Evolutionary conservation across 2,113 vertebrate genomes (phyloP).

Genomic region (Neodon shergylaensis): DNA sequence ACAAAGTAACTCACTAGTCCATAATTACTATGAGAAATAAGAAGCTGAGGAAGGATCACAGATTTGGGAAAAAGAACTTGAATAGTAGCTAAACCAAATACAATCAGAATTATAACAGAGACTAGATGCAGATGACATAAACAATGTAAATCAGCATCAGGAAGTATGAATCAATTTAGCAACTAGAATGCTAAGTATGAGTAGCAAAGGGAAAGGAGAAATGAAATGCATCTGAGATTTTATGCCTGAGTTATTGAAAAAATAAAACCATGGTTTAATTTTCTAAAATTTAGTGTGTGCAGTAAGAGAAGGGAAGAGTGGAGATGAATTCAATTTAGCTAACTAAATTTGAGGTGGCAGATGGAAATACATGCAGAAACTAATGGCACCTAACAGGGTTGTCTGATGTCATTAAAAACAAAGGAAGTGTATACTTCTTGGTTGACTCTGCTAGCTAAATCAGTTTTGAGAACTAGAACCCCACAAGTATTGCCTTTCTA

Average conservation of each 20-base stretch:
- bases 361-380: conserved; percentile 62
- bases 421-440: conserved; percentile 33
- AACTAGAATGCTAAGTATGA: conserved; percentile 43
- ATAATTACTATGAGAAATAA: conserved; percentile 6
- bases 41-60: background rate
- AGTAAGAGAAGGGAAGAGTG: background rate
- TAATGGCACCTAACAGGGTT: conserved; percentile 45
- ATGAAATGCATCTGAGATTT: background rate
- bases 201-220: background rate
- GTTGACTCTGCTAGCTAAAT: conserved; percentile 40
- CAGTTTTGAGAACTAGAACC: conserved; percentile 41
- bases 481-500: background rate
- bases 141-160: conserved; percentile 43
- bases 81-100: conserved; percentile 39
- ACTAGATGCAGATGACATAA: background rate
- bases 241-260: conserved; percentile 40
- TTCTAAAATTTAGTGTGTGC: conserved; percentile 44
- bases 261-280: conserved; percentile 55
- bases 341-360: conserved; percentile 57
- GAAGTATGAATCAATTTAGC: conserved; percentile 47
- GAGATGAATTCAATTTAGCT: conserved; percentile 45
- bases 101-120: conserved; percentile 21
- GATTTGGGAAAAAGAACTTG: background rate
- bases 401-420: conserved; percentile 42
- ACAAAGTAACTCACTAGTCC: background rate